These are phyloP conservation scores for Helicolenus hilgendorfi DNA, from an alignment of 2,797 vertebrate species.

Conservation along the genomic window DNA sequence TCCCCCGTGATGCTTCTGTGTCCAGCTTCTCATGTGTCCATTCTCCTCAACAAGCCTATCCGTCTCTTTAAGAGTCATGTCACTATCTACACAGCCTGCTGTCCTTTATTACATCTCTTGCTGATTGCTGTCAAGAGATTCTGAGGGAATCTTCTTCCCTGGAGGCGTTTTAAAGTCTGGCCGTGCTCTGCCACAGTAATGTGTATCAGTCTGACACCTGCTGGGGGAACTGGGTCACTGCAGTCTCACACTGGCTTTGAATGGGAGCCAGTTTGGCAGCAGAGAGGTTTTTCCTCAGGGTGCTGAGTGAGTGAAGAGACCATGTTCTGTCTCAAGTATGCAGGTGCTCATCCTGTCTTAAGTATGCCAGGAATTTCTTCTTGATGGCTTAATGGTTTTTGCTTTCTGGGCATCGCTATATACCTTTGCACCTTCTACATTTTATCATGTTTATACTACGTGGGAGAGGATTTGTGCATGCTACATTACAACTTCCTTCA, in stretches of 20 bases:
- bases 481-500: neutral
- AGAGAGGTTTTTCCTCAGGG: conserved; percentile 41
- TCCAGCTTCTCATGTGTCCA: conserved; percentile 14
- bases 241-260: conserved; percentile 48
- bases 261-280: conserved; percentile 55
- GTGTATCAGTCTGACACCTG: conserved; percentile 80
- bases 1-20: conserved; percentile 18
- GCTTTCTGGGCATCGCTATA: neutral
- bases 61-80: conserved; percentile 14
- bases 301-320: conserved; percentile 41
- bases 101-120: conserved; percentile 35
- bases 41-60: conserved; percentile 13
- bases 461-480: neutral
- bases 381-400: conserved; percentile 31
- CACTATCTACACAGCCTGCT: conserved; percentile 15
- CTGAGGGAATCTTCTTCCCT: conserved; percentile 47
- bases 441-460: neutral
- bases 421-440: neutral
- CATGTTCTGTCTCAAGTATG: conserved; percentile 59
- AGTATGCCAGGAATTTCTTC: conserved; percentile 31
- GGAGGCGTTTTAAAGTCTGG: conserved; percentile 37
- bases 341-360: conserved; percentile 45
- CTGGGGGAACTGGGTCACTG: conserved; percentile 62
- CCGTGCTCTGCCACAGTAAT: conserved; percentile 8
- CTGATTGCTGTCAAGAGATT: conserved; percentile 48